Evolutionary conservation across 2,888 invertebrate genomes (phyloP).

Genomic region (Epistrophella euchroma): DNA sequence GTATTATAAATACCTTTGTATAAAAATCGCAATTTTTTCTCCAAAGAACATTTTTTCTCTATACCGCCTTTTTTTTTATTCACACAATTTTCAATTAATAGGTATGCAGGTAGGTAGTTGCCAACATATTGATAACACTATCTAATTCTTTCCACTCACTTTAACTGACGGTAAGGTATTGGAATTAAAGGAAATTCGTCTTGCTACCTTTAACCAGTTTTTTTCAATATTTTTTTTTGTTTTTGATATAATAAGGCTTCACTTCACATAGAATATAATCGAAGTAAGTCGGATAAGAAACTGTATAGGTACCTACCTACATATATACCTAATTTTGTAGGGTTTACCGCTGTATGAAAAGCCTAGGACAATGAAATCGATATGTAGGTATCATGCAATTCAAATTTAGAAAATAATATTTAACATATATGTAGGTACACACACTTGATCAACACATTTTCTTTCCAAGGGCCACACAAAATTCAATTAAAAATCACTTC

Average conservation of each 20-base stretch:
- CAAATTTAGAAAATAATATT: constrained; percentile 17
- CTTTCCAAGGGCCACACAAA: constrained; percentile 8
- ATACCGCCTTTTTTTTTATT: too few species aligned
- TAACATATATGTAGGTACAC: not conserved
- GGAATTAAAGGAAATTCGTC: too few species aligned
- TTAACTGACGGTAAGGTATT: too few species aligned
- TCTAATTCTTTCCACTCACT: too few species aligned
- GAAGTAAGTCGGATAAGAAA: not conserved
- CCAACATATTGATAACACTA: too few species aligned
- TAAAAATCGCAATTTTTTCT: too few species aligned
- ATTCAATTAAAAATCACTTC: constrained; percentile 28
- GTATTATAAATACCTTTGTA: too few species aligned
- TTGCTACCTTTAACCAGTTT: not conserved
- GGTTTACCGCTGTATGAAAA: not conserved
- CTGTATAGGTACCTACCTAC: too few species aligned
- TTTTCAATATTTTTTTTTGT: not conserved
- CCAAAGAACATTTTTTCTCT: too few species aligned
- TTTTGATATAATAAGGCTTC: not conserved
- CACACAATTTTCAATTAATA: too few species aligned
- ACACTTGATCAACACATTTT: constrained; percentile 18
- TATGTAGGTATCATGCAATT: constrained; percentile 11
- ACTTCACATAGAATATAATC: not conserved
- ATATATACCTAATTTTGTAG: not conserved
- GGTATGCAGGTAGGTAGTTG: too few species aligned
- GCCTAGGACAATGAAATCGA: constrained; percentile 29